Evolutionary conservation across 2,888 invertebrate genomes (phyloP).

Genomic region (Andrena flavipes): DNA sequence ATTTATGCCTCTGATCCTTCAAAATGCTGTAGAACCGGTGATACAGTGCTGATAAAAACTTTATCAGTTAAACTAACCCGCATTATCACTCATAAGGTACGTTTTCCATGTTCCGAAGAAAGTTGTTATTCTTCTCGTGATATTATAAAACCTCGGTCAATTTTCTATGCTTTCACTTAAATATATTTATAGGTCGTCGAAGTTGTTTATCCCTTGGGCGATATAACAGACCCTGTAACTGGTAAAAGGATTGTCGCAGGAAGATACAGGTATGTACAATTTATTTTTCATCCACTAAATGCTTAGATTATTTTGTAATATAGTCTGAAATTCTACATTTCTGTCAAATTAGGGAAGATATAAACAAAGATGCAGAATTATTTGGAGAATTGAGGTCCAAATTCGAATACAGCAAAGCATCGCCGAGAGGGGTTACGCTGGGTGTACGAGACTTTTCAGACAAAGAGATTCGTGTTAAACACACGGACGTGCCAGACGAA

Average conservation of each 20-base stretch:
- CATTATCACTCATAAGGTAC: constrained; percentile 90
- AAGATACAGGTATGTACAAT: constrained; percentile 86
- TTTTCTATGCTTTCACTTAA: background rate
- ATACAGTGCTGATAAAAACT: constrained; percentile 92
- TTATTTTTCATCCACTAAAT: background rate
- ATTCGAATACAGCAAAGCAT: constrained; percentile 92
- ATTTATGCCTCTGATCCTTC: constrained; percentile 92
- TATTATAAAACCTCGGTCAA: background rate
- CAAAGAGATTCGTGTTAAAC: constrained; percentile 91
- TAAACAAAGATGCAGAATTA: constrained; percentile 88
- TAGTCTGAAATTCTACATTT: constrained; percentile 23
- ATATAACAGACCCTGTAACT: constrained; percentile 94
- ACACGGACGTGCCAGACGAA: constrained; percentile 91
- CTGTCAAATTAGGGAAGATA: constrained; percentile 87
- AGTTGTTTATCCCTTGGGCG: constrained; percentile 92
- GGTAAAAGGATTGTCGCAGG: constrained; percentile 91
- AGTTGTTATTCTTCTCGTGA: background rate
- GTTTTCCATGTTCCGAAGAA: background rate
- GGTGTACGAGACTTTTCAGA: constrained; percentile 93
- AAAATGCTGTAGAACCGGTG: constrained; percentile 92
- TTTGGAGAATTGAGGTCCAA: constrained; percentile 89
- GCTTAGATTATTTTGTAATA: background rate
- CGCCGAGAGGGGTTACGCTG: constrained; percentile 92
- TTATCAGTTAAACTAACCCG: constrained; percentile 90
- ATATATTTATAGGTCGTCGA: constrained; percentile 86